A percentile compares a stretch with the other conserved stretches of the same genome.
phyloP scores from a whole-genome alignment of 2,113 vertebrate species.

The Nycticorax nycticorax region DNA sequence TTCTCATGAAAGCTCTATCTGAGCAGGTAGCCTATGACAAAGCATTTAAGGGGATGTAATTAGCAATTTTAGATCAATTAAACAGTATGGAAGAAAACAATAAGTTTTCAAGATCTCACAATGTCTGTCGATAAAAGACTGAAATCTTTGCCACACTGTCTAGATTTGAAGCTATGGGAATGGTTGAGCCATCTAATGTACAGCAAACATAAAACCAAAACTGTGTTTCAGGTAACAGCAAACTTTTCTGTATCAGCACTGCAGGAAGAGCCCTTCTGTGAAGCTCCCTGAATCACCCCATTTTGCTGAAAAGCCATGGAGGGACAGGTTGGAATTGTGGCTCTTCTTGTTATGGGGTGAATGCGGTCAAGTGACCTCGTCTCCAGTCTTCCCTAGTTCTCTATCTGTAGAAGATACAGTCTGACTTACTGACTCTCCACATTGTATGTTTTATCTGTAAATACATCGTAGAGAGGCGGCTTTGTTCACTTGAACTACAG shows the following conservation, averaged over 20 bases:
- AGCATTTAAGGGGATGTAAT: not conserved
- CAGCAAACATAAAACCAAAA: not conserved
- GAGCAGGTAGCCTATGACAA: not conserved
- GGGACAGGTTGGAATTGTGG: not conserved
- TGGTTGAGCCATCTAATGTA: not conserved
- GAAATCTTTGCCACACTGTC: not conserved
- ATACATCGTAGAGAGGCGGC: not conserved
- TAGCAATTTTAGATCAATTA: not conserved
- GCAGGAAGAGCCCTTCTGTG: not conserved
- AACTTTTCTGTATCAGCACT: not conserved
- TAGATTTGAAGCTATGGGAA: not conserved
- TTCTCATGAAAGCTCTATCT: not conserved
- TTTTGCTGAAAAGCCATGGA: not conserved
- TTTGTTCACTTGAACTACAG: not conserved
- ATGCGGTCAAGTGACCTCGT: not conserved
- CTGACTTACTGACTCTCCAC: not conserved
- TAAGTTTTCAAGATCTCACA: not conserved
- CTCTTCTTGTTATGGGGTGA: not conserved
- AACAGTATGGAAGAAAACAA: not conserved
- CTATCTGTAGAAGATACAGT: not conserved
- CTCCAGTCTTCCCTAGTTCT: not conserved
- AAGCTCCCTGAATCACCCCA: not conserved
- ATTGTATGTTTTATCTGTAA: not conserved
- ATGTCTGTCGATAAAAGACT: not conserved
- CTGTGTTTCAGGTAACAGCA: not conserved